These are phyloP conservation scores for Dicrurus megarhynchus DNA, from an alignment of 2,113 vertebrate species.

Conservation along the genomic window DNA sequence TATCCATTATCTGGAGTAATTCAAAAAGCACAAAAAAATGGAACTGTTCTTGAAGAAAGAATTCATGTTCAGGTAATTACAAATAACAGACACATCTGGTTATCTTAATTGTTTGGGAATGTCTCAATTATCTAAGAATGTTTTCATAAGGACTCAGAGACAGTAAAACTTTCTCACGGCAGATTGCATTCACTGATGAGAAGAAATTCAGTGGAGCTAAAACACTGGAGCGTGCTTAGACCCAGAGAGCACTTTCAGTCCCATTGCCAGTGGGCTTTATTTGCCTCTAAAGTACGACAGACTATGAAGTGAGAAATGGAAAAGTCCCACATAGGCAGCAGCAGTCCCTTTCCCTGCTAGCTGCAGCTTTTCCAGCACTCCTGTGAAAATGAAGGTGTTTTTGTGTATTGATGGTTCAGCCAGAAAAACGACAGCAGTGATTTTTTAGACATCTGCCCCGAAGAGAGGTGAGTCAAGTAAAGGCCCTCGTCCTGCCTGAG, in stretches of 20 bases:
- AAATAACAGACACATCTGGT: slow-evolving; percentile 81
- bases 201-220: slow-evolving; percentile 61
- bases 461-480: background rate
- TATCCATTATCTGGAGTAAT: slow-evolving; percentile 75
- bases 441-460: background rate
- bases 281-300: background rate
- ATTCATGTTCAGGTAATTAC: slow-evolving; percentile 82
- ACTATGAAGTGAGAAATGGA: slow-evolving; percentile 15
- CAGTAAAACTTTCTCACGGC: slow-evolving; percentile 75
- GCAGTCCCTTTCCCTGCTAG: background rate
- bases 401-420: background rate
- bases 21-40: slow-evolving; percentile 75
- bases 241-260: slow-evolving; percentile 36
- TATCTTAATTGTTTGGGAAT: slow-evolving; percentile 83
- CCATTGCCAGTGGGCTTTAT: slow-evolving; percentile 14
- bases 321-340: background rate
- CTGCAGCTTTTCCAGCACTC: background rate
- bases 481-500: background rate
- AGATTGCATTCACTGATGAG: slow-evolving; percentile 75
- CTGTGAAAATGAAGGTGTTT: background rate
- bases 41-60: slow-evolving; percentile 74
- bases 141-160: slow-evolving; percentile 75
- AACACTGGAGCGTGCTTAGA: slow-evolving; percentile 47
- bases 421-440: background rate
- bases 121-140: slow-evolving; percentile 78